These are phyloP conservation scores for Drosophila bunnanda DNA, from an alignment of 2,888 invertebrate species.

Conservation along the genomic window DNA sequence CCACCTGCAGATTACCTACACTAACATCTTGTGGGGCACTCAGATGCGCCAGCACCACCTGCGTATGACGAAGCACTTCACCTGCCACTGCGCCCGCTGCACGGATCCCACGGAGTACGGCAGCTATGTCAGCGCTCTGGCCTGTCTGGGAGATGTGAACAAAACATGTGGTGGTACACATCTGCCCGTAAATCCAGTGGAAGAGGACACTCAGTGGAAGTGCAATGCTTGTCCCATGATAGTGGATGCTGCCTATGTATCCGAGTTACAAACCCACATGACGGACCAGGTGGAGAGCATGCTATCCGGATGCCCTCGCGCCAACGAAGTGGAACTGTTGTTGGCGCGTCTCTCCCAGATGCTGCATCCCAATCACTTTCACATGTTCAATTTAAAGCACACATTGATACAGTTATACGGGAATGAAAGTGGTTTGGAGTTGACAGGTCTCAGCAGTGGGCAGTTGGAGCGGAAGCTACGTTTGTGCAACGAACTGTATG, in stretches of 20 bases:
- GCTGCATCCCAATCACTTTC: constrained; percentile 93
- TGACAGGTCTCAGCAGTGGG: constrained; percentile 86
- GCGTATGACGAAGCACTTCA: constrained; percentile 91
- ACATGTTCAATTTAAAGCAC: constrained; percentile 92
- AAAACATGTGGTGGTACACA: constrained; percentile 88
- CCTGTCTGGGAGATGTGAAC: constrained; percentile 85
- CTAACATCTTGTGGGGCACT: constrained; percentile 95
- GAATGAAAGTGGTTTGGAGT: constrained; percentile 87
- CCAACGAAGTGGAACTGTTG: constrained; percentile 87
- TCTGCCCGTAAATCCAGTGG: constrained; percentile 89
- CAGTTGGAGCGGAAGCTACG: constrained; percentile 88
- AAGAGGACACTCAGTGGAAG: constrained; percentile 90
- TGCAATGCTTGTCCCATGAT: constrained; percentile 89
- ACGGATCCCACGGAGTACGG: constrained; percentile 92
- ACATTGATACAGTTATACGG: constrained; percentile 92
- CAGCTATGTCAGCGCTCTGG: constrained; percentile 87
- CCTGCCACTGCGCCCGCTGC: constrained; percentile 90
- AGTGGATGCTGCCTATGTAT: constrained; percentile 86
- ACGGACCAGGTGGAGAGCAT: constrained; percentile 91
- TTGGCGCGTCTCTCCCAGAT: constrained; percentile 89
- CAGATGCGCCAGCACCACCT: constrained; percentile 92
- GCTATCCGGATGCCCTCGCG: constrained; percentile 86
- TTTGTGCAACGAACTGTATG: constrained; percentile 88
- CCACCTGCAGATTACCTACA: constrained; percentile 93
- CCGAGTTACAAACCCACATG: constrained; percentile 89